Evolutionary conservation across 2,113 vertebrate species (phyloP).

Genomic region (Aphelocoma coerulescens): DNA sequence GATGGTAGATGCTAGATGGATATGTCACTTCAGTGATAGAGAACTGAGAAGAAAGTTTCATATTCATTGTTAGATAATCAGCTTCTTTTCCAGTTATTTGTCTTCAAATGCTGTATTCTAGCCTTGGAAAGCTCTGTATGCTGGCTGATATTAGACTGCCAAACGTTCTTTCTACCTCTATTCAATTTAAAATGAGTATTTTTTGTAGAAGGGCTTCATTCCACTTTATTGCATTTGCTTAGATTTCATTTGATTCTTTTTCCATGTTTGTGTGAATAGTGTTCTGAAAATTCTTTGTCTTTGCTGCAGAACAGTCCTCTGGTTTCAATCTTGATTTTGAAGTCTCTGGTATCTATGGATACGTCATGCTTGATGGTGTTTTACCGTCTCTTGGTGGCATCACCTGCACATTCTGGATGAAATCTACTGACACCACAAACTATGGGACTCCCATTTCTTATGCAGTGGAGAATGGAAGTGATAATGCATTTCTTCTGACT

Average conservation of each 20-base stretch:
- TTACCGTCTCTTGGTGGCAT: slow-evolving; percentile 87
- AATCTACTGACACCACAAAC: slow-evolving; percentile 85
- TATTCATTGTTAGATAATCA: background rate
- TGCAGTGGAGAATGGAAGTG: slow-evolving; percentile 87
- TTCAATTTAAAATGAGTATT: background rate
- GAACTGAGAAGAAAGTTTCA: background rate
- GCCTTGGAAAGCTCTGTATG: background rate
- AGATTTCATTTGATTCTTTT: background rate
- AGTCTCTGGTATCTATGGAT: slow-evolving; percentile 93
- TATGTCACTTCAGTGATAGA: background rate
- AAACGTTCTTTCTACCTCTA: background rate
- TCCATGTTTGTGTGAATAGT: background rate
- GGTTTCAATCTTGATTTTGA: slow-evolving; percentile 97
- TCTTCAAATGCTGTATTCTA: background rate
- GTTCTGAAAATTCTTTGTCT: slow-evolving; percentile 39
- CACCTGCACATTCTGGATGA: slow-evolving; percentile 97
- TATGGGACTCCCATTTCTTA: slow-evolving; percentile 97
- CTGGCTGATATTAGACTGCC: background rate
- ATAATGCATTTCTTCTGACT: slow-evolving; percentile 94
- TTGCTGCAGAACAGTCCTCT: slow-evolving; percentile 86
- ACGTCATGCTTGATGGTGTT: slow-evolving; percentile 88
- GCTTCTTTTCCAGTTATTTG: background rate
- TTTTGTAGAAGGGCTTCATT: background rate
- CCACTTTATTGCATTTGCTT: background rate
- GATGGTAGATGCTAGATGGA: background rate